Conservation (phyloP, 2,113 vertebrate species). For the Corydoras maculifer region DNA sequence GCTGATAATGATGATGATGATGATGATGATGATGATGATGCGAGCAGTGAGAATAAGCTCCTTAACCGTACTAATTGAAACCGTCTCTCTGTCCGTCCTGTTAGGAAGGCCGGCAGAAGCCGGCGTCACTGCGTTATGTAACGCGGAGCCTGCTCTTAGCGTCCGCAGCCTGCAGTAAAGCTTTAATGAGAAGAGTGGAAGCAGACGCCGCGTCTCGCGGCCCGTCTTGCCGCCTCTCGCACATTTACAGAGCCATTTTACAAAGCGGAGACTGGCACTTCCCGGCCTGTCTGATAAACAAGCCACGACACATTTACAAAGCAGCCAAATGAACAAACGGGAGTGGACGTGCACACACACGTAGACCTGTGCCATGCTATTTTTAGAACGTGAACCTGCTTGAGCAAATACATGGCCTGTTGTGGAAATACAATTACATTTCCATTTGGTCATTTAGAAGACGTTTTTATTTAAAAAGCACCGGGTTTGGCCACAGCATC, state of each 20-base stretch:
- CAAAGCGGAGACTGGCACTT: constrained; percentile 32
- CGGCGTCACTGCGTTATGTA: constrained; percentile 62
- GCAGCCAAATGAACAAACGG: background rate
- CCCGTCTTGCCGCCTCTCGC: constrained; percentile 15
- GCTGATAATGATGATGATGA: too few species aligned
- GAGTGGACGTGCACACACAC: background rate
- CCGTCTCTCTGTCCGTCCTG: constrained; percentile 41
- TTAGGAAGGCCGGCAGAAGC: constrained; percentile 57
- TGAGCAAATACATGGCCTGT: background rate
- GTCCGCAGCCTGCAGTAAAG: constrained; percentile 58
- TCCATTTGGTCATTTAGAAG: too few species aligned
- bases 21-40: too few species aligned
- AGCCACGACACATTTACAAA: constrained; percentile 12
- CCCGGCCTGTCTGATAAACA: constrained; percentile 32
- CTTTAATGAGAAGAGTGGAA: constrained; percentile 53
- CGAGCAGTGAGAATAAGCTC: too few species aligned
- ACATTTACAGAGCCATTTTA: constrained; percentile 23
- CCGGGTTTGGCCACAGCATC: too few species aligned
- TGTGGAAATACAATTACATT: too few species aligned
- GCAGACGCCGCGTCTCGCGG: constrained; percentile 18
- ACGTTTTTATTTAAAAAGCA: too few species aligned
- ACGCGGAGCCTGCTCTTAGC: constrained; percentile 48
- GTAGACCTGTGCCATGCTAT: constrained; percentile 2
- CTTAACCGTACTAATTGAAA: background rate
- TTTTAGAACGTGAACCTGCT: background rate